These are phyloP conservation scores for Euphysa ruthae DNA, from an alignment of 30 jellyfish, hydroid and myxozoan genomes.

Conservation along the genomic window DNA sequence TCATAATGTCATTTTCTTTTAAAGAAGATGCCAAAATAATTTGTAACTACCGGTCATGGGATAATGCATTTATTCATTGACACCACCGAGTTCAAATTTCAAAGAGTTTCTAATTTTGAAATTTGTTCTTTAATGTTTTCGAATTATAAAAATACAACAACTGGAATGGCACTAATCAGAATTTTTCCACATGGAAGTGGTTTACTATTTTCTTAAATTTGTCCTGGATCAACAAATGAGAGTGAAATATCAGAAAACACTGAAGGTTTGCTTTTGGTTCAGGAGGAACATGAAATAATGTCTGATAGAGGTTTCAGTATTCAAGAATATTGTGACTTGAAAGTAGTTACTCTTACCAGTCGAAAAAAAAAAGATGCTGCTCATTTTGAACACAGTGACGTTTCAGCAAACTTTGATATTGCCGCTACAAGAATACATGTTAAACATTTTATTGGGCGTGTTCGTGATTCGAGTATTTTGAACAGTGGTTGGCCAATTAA, in stretches of 20 bases:
- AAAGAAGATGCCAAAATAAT: no score
- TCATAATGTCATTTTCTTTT: no score
- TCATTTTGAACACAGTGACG: slow-evolving; percentile 24
- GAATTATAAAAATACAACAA: slow-evolving; percentile 21
- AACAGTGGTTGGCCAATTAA: slow-evolving; percentile 45
- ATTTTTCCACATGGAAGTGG: slow-evolving; percentile 45
- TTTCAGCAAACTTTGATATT: slow-evolving; percentile 25
- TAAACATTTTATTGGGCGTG: slow-evolving; percentile 40
- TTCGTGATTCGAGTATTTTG: slow-evolving; percentile 32
- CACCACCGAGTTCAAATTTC: slow-evolving; percentile 24
- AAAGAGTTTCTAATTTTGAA: slow-evolving; percentile 31
- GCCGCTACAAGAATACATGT: slow-evolving; percentile 46
- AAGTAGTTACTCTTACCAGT: slow-evolving; percentile 29
- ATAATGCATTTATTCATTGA: slow-evolving; percentile 19
- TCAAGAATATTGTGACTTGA: slow-evolving; percentile 27
- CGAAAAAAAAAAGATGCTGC: slow-evolving; percentile 31
- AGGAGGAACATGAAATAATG: slow-evolving; percentile 46
- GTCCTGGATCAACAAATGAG: slow-evolving; percentile 46
- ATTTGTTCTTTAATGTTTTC: slow-evolving; percentile 30
- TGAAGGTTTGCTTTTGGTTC: slow-evolving; percentile 28
- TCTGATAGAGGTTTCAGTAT: slow-evolving; percentile 35
- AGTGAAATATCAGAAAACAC: slow-evolving; percentile 30
- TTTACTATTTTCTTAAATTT: slow-evolving; percentile 20
- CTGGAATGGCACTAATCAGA: slow-evolving; percentile 38
- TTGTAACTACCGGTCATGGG: no score